phyloP scores from a whole-genome alignment of 2,888 invertebrate genomes.

The Smittia sp. region DNA sequence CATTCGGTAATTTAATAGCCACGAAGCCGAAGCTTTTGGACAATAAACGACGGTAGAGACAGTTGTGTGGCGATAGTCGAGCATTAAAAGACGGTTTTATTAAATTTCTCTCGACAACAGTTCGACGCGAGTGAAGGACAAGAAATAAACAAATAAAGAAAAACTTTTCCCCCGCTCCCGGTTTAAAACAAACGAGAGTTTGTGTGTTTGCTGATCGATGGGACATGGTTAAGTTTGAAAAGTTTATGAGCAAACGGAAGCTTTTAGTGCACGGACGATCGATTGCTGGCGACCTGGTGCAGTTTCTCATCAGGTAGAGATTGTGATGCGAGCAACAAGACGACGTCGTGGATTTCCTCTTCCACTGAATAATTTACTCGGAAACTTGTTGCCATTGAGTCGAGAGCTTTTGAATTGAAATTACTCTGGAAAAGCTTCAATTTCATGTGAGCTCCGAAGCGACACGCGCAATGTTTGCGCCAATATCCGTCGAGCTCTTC shows the following conservation, averaged over 20 bases:
- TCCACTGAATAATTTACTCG: too few relatives aligned
- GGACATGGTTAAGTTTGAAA: background rate
- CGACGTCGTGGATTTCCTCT: too few relatives aligned
- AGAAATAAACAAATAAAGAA: conserved; percentile 7
- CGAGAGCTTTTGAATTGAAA: too few relatives aligned
- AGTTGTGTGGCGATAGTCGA: background rate
- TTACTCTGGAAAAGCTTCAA: too few relatives aligned
- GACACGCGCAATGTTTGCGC: too few relatives aligned
- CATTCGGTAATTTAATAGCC: conserved; percentile 13
- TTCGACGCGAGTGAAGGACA: background rate
- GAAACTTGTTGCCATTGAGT: too few relatives aligned
- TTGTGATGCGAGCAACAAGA: too few relatives aligned
- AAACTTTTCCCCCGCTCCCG: background rate
- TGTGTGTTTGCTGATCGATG: background rate
- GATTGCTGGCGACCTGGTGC: conserved; percentile 42
- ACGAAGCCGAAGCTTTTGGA: background rate
- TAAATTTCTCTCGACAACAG: background rate
- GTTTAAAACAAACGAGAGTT: background rate
- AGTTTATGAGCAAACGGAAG: background rate
- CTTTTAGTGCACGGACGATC: background rate
- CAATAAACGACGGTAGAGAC: background rate
- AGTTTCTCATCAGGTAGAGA: conserved; percentile 42
- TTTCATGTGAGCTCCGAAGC: too few relatives aligned
- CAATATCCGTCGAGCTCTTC: too few relatives aligned
- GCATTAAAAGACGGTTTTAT: background rate